Base-by-base conservation (phyloP, 2,888 invertebrate genomes). In the Empis livida region DNA sequence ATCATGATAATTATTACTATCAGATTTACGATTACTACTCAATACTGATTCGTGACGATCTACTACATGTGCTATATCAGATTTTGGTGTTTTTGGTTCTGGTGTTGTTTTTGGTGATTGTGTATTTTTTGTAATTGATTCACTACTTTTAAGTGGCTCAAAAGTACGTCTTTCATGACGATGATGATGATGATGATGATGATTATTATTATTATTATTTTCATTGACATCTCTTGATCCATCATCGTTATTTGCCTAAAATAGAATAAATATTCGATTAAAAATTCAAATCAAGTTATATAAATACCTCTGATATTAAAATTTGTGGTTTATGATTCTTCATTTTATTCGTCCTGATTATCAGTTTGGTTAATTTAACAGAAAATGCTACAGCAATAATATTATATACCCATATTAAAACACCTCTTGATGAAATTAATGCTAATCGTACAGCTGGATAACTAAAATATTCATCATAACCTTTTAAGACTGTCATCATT, bases 361-460 rank as follows among this genome's bases (percentile, higher is more conserved):
- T n/a, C n/a, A 35, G 5, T n/a, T 35, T 35, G 3, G 35, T 42
- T 14, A 42, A 27, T 9, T 15, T 38, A 9, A 48, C 30, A 5
- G 50, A 35, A 46, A 44, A 47, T 17, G 47, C 27, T 23, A 47
- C 53, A n/a, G 65, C 67, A 38, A 67, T 58, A 6, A 76, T 54
- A 50, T 77, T 76, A n/a, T 74, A 47, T 10, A 73, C 20, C 61
- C 75, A 73, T 27, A 76, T 59, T 1, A 74, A 47, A 3, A 67
- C 64, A 39, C 73, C 65, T 20, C 75, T 68, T 0, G 71, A 70
- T 55, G 72, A 73, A 3, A 75, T 44, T 11, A 72, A 59, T 4
- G 69, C 68, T 68, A 76, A 71, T 10, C 71, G 53, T 60, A 74
- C 67, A 0, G 75, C 58, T 0, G 72, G 65, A 10, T 61, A 59